These are phyloP conservation scores for Callinectes sapidus DNA, from an alignment of 2,888 invertebrate genomes.

Conservation along the genomic window DNA sequence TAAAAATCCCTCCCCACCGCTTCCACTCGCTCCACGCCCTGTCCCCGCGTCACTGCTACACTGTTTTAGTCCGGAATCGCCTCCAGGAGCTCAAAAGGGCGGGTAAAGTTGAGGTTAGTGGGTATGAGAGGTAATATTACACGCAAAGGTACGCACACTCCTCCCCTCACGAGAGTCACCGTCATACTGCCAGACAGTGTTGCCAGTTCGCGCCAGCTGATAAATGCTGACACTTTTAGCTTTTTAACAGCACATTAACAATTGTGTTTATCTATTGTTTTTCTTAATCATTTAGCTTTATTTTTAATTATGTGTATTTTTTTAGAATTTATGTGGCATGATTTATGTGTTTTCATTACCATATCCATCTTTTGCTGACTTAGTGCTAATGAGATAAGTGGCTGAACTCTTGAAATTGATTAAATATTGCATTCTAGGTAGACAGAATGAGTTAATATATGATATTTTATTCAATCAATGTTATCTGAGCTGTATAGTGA, in stretches of 20 bases:
- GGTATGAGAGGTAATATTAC: background rate
- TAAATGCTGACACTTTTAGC: background rate
- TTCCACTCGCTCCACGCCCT: background rate
- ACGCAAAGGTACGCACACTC: too few relatives aligned
- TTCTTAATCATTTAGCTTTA: background rate
- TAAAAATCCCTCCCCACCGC: background rate
- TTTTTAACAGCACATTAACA: too few relatives aligned
- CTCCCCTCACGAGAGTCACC: conserved; percentile 4
- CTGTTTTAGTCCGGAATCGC: background rate
- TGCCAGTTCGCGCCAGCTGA: conserved; percentile 27
- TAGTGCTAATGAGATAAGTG: background rate
- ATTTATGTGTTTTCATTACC: too few relatives aligned
- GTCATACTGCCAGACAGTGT: background rate
- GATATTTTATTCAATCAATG: background rate
- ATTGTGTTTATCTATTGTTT: background rate
- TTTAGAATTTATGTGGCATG: background rate
- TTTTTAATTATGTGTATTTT: background rate
- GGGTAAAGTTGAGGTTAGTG: background rate
- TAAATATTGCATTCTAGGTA: background rate
- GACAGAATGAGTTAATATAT: background rate
- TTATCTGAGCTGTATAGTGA: background rate
- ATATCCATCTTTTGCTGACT: background rate
- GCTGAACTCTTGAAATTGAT: background rate
- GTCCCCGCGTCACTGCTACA: background rate
- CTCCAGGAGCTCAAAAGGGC: background rate